Conservation (phyloP, 2,888 invertebrate species). For the Parascotia fuliginaria region DNA sequence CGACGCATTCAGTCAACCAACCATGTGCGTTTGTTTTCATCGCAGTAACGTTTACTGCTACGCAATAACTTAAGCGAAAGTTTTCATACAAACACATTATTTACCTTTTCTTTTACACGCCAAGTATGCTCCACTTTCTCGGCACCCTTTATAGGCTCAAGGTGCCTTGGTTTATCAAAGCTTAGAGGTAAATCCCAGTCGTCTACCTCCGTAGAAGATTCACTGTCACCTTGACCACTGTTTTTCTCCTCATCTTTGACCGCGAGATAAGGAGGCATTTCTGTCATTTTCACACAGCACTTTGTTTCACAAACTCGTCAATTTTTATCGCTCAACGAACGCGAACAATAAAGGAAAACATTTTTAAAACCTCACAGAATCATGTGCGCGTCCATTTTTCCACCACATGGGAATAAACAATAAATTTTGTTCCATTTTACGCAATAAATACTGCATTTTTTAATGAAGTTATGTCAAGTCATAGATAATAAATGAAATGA, state of each 20-base stretch:
- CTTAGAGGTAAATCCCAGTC: slow-evolving; percentile 90
- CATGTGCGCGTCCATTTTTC: slow-evolving; percentile 83
- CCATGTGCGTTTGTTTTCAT: slow-evolving; percentile 81
- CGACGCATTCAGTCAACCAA: slow-evolving; percentile 36
- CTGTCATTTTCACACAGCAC: slow-evolving; percentile 80
- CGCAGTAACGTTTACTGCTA: slow-evolving; percentile 47
- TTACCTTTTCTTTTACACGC: slow-evolving; percentile 96
- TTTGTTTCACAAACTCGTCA: slow-evolving; percentile 52
- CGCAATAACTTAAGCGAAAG: slow-evolving; percentile 51
- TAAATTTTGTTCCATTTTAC: slow-evolving; percentile 53
- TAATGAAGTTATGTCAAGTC: not conserved
- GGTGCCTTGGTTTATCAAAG: slow-evolving; percentile 89
- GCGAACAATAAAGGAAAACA: slow-evolving; percentile 62
- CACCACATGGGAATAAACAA: slow-evolving; percentile 82
- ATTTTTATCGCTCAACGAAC: slow-evolving; percentile 59
- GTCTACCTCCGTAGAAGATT: slow-evolving; percentile 76
- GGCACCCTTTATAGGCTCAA: slow-evolving; percentile 75
- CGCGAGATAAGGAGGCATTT: slow-evolving; percentile 82
- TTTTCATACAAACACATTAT: slow-evolving; percentile 27
- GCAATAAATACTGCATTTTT: slow-evolving; percentile 14
- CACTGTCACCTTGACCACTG: slow-evolving; percentile 74
- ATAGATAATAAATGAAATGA: not conserved
- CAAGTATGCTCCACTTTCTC: slow-evolving; percentile 93
- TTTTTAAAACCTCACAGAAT: slow-evolving; percentile 73
- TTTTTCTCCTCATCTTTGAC: slow-evolving; percentile 78